Conservation (phyloP, 2,797 vertebrate genomes). For the Pyrocephalus nanus region DNA sequence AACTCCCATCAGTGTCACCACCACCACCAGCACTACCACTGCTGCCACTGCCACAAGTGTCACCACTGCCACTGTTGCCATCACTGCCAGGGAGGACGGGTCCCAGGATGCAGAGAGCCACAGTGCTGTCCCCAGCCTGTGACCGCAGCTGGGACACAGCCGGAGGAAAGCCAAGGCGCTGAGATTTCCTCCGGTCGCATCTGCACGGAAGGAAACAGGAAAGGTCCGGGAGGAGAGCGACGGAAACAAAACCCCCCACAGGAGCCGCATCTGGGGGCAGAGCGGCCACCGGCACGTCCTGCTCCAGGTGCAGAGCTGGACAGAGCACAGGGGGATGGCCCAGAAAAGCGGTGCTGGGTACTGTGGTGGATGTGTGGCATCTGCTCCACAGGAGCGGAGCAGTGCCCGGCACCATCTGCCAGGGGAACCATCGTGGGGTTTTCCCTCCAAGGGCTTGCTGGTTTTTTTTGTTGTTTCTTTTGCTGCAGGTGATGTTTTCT, state of each 20-base stretch:
- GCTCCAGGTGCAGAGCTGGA: not conserved
- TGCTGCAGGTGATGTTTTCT: not conserved
- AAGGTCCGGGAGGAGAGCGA: not conserved
- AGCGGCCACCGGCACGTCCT: rapidly evolving
- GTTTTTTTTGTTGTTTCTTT: not conserved
- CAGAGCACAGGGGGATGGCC: not conserved
- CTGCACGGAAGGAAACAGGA: not conserved
- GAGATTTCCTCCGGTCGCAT: constrained; percentile 3
- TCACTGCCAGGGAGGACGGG: not conserved
- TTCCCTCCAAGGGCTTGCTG: not conserved
- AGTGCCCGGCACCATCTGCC: not conserved
- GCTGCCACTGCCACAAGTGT: not conserved
- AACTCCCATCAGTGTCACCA: not conserved
- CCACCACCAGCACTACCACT: not conserved
- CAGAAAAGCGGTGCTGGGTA: not conserved
- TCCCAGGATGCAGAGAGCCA: not conserved
- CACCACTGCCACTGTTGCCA: rapidly evolving
- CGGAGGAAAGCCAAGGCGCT: not conserved
- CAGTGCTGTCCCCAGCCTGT: not conserved
- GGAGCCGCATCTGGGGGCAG: not conserved
- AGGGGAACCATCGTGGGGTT: rapidly evolving
- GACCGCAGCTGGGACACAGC: not conserved
- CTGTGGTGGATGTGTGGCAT: rapidly evolving
- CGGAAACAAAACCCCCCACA: not conserved
- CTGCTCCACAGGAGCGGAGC: rapidly evolving